phyloP scores from a whole-genome alignment of 2,888 invertebrate species.

The Lasioglossum vierecki region DNA sequence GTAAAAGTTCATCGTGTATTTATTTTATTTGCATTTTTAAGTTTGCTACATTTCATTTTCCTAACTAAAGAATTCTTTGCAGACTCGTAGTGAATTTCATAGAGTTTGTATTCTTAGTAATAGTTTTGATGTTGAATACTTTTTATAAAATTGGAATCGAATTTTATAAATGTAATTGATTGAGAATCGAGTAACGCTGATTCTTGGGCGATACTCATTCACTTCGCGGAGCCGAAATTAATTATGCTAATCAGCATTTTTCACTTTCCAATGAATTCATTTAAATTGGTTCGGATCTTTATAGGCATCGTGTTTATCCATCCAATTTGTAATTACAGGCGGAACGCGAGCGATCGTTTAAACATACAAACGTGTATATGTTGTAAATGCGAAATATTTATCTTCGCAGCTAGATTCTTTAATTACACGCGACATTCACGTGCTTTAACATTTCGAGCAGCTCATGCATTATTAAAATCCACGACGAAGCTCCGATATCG shows the following conservation, averaged over 20 bases:
- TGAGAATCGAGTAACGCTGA: not conserved
- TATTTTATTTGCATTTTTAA: not conserved
- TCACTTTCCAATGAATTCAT: not conserved
- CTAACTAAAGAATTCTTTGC: not conserved
- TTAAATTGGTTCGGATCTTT: not conserved
- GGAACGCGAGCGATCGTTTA: not conserved
- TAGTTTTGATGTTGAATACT: not conserved
- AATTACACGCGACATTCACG: slow-evolving; percentile 1
- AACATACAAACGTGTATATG: not conserved
- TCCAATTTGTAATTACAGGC: slow-evolving; percentile 6
- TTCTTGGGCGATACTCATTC: not conserved
- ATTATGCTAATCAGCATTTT: not conserved
- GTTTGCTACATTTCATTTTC: not conserved
- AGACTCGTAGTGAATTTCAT: not conserved
- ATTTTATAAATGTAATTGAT: not conserved
- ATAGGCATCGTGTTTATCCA: not conserved
- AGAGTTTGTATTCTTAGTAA: not conserved
- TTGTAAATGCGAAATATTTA: slow-evolving; percentile 21
- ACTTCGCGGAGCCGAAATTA: not conserved
- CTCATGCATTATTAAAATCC: slow-evolving; percentile 19
- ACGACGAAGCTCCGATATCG: slow-evolving; percentile 1
- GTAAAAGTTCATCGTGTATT: not conserved
- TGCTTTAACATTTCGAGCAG: not conserved
- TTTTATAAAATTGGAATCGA: not conserved
- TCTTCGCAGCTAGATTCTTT: not conserved